A percentile compares a stretch with the other conserved stretches of the same genome.
phyloP scores from a whole-genome alignment of 1,140 invertebrate species.

The Drosophila ananassae region DNA sequence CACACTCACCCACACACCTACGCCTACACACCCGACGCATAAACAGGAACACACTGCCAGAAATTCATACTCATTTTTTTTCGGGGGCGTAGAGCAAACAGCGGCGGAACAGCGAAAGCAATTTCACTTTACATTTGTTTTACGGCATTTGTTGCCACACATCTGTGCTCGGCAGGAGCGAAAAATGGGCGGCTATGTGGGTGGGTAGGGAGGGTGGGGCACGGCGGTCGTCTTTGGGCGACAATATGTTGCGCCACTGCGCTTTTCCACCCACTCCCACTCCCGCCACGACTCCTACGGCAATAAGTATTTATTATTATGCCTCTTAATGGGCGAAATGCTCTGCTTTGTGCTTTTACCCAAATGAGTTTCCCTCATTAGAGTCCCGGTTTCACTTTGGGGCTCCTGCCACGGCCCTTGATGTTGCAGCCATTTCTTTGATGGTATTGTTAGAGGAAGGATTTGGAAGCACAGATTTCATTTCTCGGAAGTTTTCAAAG shows the following conservation, averaged over 20 bases:
- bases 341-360: constrained; percentile 70
- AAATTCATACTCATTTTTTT: constrained; percentile 49
- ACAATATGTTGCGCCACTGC: constrained; percentile 52
- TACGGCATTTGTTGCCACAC: constrained; percentile 75
- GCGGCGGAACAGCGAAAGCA: constrained; percentile 65
- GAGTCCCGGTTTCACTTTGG: constrained; percentile 32
- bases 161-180: constrained; percentile 35
- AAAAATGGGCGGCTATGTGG: constrained; percentile 5
- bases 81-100: constrained; percentile 42
- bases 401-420: neutral
- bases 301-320: constrained; percentile 82
- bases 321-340: constrained; percentile 72
- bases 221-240: constrained; percentile 32
- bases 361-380: constrained; percentile 82
- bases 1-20: constrained; percentile 52
- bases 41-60: constrained; percentile 24
- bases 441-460: constrained; percentile 21
- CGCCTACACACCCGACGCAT: constrained; percentile 5
- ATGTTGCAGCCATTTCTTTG: constrained; percentile 34
- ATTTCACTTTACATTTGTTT: constrained; percentile 83
- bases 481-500: neutral
- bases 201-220: constrained; percentile 1
- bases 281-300: constrained; percentile 16
- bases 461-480: neutral
- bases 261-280: constrained; percentile 9